phyloP scores from a whole-genome alignment of 2,888 invertebrate genomes.

The Leptura quadrifasciata region DNA sequence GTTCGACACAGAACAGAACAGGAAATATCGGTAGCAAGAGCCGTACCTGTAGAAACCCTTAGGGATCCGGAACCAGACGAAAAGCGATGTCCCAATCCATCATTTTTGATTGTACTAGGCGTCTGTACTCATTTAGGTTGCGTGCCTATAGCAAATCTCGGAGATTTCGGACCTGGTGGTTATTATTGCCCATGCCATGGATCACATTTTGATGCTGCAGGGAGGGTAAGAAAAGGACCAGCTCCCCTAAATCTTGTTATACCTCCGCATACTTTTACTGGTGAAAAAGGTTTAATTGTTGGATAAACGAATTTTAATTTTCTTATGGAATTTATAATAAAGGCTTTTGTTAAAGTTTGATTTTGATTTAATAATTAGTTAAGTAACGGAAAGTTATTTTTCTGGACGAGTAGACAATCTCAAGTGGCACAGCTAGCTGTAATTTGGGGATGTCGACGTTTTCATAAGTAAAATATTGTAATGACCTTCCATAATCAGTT shows the following conservation, averaged over 20 bases:
- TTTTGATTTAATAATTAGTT: too few species aligned
- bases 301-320: constrained; percentile 68
- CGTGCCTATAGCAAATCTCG: constrained; percentile 84
- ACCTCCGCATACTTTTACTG: constrained; percentile 78
- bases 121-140: constrained; percentile 91
- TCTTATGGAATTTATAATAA: too few species aligned
- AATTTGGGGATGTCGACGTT: too few species aligned
- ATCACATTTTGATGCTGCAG: constrained; percentile 86
- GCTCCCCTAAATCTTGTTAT: constrained; percentile 84
- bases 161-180: constrained; percentile 80
- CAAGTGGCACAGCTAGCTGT: too few species aligned
- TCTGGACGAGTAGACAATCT: too few species aligned
- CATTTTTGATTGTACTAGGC: constrained; percentile 88
- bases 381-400: too few species aligned
- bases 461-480: too few species aligned
- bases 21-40: constrained; percentile 80
- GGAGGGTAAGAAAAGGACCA: constrained; percentile 85
- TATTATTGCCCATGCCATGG: constrained; percentile 92
- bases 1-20: constrained; percentile 81
- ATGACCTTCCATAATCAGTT: too few species aligned
- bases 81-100: constrained; percentile 75
- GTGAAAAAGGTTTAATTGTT: constrained; percentile 76
- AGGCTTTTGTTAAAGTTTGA: too few species aligned
- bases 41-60: constrained; percentile 78
- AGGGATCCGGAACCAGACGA: constrained; percentile 78